Evolutionary conservation across 2,797 vertebrate genomes (phyloP).

Genomic region (Gila robusta): DNA sequence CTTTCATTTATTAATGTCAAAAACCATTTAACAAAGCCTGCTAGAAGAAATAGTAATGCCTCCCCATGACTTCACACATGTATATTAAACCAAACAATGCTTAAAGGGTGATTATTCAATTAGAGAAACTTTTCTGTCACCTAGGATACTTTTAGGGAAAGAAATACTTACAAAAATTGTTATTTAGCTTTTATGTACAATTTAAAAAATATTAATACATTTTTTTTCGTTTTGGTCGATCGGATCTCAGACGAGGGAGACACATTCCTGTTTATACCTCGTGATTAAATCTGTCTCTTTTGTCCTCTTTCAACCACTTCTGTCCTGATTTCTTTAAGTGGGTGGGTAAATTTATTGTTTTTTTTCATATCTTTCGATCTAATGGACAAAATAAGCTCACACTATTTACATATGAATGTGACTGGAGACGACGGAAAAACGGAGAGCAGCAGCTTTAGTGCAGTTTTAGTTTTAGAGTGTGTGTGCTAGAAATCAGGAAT

Average conservation of each 20-base stretch:
- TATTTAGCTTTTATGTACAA: background rate
- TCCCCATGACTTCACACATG: background rate
- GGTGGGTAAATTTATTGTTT: background rate
- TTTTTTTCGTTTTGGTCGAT: background rate
- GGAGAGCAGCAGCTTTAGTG: too few relatives aligned
- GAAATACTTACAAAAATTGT: background rate
- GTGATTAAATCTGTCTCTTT: too few relatives aligned
- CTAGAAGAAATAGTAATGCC: background rate
- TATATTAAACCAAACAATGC: background rate
- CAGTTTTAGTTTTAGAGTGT: too few relatives aligned
- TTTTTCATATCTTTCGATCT: background rate
- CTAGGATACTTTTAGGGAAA: background rate
- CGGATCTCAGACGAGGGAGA: background rate
- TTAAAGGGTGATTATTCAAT: background rate
- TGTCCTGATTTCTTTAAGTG: background rate
- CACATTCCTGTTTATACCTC: background rate
- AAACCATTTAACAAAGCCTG: background rate
- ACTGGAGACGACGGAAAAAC: too few relatives aligned
- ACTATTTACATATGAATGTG: background rate
- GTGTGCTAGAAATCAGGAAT: too few relatives aligned
- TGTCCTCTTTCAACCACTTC: too few relatives aligned
- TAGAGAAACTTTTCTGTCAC: background rate
- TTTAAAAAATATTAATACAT: background rate
- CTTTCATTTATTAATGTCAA: conserved; percentile 3
- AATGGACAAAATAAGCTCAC: background rate